Evolutionary conservation across 2,888 invertebrate genomes (phyloP), one percentile per base, ranked within the genome.

Genomic region (Lamellibrachia columna): DNA sequence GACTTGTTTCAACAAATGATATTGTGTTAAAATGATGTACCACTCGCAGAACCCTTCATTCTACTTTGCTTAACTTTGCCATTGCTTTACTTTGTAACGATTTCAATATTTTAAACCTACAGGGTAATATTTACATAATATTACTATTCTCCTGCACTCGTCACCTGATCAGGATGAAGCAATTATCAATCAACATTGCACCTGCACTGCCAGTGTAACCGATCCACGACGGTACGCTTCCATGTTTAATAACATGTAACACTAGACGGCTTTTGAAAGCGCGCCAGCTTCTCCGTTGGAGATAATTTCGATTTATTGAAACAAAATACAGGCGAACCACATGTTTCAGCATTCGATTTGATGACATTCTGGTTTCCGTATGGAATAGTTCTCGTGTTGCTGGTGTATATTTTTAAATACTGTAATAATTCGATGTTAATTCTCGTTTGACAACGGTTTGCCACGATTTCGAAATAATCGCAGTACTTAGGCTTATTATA

Each of bases 241-340:
- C 75, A 22, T 75, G 75, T 75, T 75, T 75, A 75, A 75, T 75
- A 75, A 75, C 75, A 75, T 75, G 75, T 75, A 75, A 75, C 75
- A n/a, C 75, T 75, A 75, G 75, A 75, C 15, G 75, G 22, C 6
- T n/a, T 75, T 75, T 75, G 75, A 15, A 75, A 75, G 75, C n/a
- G 75, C 75, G 22, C 22, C 75, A 6, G 75, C 22, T n/a, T 75
- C n/a, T 15, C 6, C 15, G 22, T 6, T 75, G 75, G 75, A 6
- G 75, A 75, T 75, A 75, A 75, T 75, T 75, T 75, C 75, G 75
- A 75, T 75, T 75, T 75, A 75, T 75, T 75, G 75, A 75, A 75
- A n/a, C 75, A 75, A 75, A 75, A 75, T 75, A 22, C 75, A 40
- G 40, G 40, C 40, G 40, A 40, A 40, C 40, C 40, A 75, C 75